A percentile compares a stretch with the other conserved stretches of the same genome.
These are phyloP conservation scores for Hemicentrotus pulcherrimus DNA, from an alignment of 35 echinoderm and acorn worm species.

Conservation along the genomic window DNA sequence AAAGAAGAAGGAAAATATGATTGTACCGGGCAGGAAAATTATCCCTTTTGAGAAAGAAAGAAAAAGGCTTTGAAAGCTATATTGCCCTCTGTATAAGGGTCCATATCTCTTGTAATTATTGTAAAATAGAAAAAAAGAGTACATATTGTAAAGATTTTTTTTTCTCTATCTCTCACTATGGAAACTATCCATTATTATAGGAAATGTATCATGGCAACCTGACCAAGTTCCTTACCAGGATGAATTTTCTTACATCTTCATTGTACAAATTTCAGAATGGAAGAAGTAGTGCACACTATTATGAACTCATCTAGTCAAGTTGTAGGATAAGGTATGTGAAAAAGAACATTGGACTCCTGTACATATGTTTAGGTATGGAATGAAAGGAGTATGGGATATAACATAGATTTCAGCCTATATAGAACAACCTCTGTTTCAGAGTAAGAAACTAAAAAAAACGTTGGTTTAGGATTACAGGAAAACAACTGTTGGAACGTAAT, in stretches of 20 bases:
- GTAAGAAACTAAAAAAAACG: not conserved
- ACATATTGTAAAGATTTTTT: conserved; percentile 40
- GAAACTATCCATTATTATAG: not conserved
- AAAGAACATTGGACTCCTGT: not conserved
- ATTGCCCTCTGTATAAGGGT: not conserved
- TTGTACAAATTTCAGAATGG: not conserved
- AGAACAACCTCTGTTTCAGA: not conserved
- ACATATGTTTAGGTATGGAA: not conserved
- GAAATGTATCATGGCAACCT: not conserved
- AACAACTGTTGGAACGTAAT: not conserved
- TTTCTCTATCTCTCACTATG: not conserved
- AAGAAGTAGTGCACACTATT: not conserved
- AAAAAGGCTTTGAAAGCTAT: not conserved
- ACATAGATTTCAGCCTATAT: not conserved
- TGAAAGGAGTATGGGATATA: not conserved
- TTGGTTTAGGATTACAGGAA: not conserved
- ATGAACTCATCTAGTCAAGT: not conserved
- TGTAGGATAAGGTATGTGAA: not conserved
- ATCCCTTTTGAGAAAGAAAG: not conserved
- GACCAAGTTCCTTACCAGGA: not conserved
- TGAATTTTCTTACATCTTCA: not conserved
- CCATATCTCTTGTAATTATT: conserved; percentile 48
- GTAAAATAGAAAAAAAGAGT: conserved; percentile 45
- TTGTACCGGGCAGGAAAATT: not conserved
- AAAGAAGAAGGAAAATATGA: not conserved